Base-by-base conservation (phyloP, 2,113 vertebrate species). In the Platysteira castanea region DNA sequence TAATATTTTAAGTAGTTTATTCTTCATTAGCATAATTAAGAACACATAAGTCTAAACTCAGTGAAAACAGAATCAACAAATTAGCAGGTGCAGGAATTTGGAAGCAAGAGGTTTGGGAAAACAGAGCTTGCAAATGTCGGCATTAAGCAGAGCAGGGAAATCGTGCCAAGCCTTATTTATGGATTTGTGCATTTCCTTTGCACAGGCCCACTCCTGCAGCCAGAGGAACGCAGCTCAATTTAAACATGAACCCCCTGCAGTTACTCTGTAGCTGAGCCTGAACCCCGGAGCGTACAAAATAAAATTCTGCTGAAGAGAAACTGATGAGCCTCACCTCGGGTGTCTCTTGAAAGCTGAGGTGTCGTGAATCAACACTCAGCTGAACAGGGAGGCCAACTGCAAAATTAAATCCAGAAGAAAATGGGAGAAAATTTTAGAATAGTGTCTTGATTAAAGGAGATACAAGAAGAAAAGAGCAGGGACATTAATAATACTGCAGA, bases 1-100 rank as follows among this genome's bases (percentile, higher is more conserved):
- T 95, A 89, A 80, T 97, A 76, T 95, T 97, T 95, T 94, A 94
- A 97, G 83, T 84, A 68, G 78, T 93, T 95, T 96, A 73, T 80
- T 94, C 46, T 75, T 87, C 65, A 85, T 97, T 97, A 98, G 53
- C 87, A 91, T 96, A 97, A 97, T 97, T 96, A 96, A 97, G 84
- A 97, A 90, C 88, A 90, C 69, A 94, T 86, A 89, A 91, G 54
- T 73, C 88, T 96, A 91, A 97, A 87, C 82, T 94, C 95, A 77
- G 90, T 97, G 92, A 96, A 97, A 98, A 96, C 90, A 96, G 96
- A 96, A 97, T 97, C 95, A 98, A 93, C 70, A 96, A 97, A 96
- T 96, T 97, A 97, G 77, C 95, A 98, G 94, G 92, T 96, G 92
- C 88, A 90, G 89, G 86, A 74, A 91, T 97, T 83, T 95, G 68